These are phyloP conservation scores for Oreonectes daqikongensis DNA, from an alignment of 2,797 vertebrate genomes.

Conservation along the genomic window DNA sequence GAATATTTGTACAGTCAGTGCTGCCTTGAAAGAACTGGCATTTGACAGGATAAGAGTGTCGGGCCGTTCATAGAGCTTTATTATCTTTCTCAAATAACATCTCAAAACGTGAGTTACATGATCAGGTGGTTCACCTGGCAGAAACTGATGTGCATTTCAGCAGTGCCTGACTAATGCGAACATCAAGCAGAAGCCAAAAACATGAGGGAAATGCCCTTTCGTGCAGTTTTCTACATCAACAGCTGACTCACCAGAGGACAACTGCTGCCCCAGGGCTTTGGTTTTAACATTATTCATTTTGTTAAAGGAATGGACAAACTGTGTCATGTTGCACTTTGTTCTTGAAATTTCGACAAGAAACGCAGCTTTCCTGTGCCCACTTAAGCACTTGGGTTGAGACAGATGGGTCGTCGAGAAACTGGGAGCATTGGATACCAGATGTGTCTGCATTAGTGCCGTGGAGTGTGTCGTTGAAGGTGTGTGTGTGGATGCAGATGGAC, in stretches of 20 bases:
- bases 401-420: slow-evolving; percentile 56
- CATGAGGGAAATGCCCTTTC: slow-evolving; percentile 9
- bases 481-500: slow-evolving; percentile 41
- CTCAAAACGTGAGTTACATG: neutral
- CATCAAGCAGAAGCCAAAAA: slow-evolving; percentile 5
- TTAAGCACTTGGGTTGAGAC: slow-evolving; percentile 49
- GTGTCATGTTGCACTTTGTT: slow-evolving; percentile 11
- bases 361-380: slow-evolving; percentile 13
- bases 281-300: slow-evolving; percentile 63
- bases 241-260: slow-evolving; percentile 55
- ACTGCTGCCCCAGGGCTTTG: slow-evolving; percentile 49
- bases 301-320: slow-evolving; percentile 41
- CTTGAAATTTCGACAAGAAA: neutral
- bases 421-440: slow-evolving; percentile 49
- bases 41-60: neutral
- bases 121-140: neutral
- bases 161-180: slow-evolving; percentile 33
- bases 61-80: slow-evolving; percentile 2
- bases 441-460: slow-evolving; percentile 40
- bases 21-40: neutral
- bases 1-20: neutral
- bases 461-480: slow-evolving; percentile 44
- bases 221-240: slow-evolving; percentile 4
- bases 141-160: slow-evolving; percentile 6
- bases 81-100: slow-evolving; percentile 8